Base-by-base conservation (phyloP, 1,140 invertebrate genomes). In the Heliconius himera region DNA sequence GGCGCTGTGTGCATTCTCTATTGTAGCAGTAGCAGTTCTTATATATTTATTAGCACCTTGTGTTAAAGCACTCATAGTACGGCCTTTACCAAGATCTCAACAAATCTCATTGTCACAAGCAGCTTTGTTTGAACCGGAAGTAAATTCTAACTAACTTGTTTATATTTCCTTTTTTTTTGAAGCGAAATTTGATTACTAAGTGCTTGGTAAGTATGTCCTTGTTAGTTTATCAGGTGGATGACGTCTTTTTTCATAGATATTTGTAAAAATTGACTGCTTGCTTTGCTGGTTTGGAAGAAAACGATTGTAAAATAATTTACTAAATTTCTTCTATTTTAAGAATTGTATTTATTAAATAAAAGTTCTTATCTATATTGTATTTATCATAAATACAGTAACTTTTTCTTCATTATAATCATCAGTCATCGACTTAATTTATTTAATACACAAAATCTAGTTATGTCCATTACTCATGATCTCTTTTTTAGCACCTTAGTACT, bases 21-120 rank as follows among this genome's bases (percentile, higher is more conserved):
- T 91, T 11, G 84, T 94, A 66, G 91, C 92, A 3, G 84, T 77
- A 0, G 85, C 82, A 3, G 89, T 93, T 5, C 76, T 94, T 26
- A 70, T 91, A 49, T 94, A 93, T 84, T 83, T 94, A 75, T 26
- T 94, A 75, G 89, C 89, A 8, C 92, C 92, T 0, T 90, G 90
- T 74, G 72, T 93, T 11, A 94, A 91, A 81, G 88, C 86, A 75
- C 79, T 90, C 1, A 80, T 89, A 16, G 76, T 87, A 0, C 88
- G 85, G 84, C 88, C 84, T 0, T 72, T 90, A 60, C 85, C 86
- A 0, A 86, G 83, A 70, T 88, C 88, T 3, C 87, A 88, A 70
- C 91, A 93, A 77, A 92, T 93, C 16, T 93, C 91, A 1, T 49
- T 93, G 78, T 93, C 92, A 4, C 89, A 90, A 81, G 88, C 91